Evolutionary conservation across 2,888 invertebrate species (phyloP), one percentile per base, ranked within the genome.

Genomic region (Nomada hirtipes): DNA sequence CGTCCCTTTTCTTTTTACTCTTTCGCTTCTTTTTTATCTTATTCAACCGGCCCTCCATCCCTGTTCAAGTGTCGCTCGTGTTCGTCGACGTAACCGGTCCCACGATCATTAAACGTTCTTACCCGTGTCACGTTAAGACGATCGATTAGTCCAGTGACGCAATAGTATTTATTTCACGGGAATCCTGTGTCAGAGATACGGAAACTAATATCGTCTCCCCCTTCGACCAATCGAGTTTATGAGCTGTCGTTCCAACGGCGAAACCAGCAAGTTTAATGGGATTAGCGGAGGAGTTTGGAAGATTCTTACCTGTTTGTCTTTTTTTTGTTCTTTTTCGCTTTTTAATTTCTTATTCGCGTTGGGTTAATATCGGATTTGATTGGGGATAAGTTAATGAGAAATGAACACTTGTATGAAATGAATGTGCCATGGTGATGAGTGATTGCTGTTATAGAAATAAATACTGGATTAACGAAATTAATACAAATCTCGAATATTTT

Each of bases 41-140:
- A 42, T 76, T 73, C 67, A 70, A 75, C 61, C 55, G 26, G 42
- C 11, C 42, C 57, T 36, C 57, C n/a, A n/a, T 23, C 23, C 64
- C 20, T 50, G 20, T 55, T 20, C 29, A 57, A 55, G 1, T 29
- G 26, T 57, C 20, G 42, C 36, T 26, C 29, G 47, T n/a, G 36
- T 23, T 65, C 23, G 29, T 55, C 50, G 50, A 23, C 11, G 29
- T 20, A 42, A 53, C n/a, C 23, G 10, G 20, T 10, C 23, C 47
- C 69, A 15, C 63, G 74, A 67, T 70, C 70, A 55, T 73, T 82
- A 76, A 77, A 79, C 70, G 61, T 76, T 82, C 76, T 67, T 84
- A 57, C 73, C 77, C 76, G 64, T 70, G 79, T 87, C 85, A 80
- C 70, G 82, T 83, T 85, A 75, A 77, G 76, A 73, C 85, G 78